These are phyloP conservation scores for Ganaspis brasiliensis DNA, from an alignment of 2,888 invertebrate species.

Conservation along the genomic window DNA sequence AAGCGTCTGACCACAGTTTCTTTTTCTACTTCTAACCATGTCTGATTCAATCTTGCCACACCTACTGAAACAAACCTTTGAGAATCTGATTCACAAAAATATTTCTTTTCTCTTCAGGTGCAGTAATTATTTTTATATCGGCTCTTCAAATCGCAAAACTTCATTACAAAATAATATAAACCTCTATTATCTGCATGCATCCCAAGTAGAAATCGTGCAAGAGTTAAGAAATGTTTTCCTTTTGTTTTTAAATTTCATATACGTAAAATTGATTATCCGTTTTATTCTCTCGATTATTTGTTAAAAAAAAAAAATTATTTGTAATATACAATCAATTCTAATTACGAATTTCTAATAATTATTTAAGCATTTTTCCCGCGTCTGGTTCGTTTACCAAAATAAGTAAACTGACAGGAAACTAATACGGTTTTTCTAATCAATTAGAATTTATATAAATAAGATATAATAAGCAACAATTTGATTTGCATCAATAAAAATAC, in stretches of 20 bases:
- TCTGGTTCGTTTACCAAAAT: too few species aligned
- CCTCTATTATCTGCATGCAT: neutral
- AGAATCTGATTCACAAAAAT: slow-evolving; percentile 15
- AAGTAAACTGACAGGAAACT: too few species aligned
- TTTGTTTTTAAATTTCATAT: neutral
- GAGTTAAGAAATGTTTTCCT: neutral
- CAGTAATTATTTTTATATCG: slow-evolving; percentile 26
- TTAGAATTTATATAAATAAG: too few species aligned
- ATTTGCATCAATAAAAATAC: too few species aligned
- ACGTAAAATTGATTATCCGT: neutral
- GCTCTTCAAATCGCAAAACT: slow-evolving; percentile 14
- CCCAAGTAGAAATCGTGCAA: neutral
- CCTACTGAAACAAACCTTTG: neutral
- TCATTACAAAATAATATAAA: slow-evolving; percentile 23
- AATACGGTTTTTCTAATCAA: too few species aligned
- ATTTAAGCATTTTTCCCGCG: too few species aligned
- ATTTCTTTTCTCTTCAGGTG: slow-evolving; percentile 19
- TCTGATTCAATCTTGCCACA: neutral
- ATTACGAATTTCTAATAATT: too few species aligned
- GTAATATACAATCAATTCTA: too few species aligned
- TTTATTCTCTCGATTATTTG: too few species aligned
- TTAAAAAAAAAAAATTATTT: too few species aligned
- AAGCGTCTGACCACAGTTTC: neutral
- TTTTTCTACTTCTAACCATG: neutral
- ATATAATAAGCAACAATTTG: too few species aligned